Percentiles rank a stretch among this genome's conserved stretches.
These are phyloP conservation scores for Gnathonemus echidnorhynchus DNA, from an alignment of 2,113 vertebrate species.

Conservation along the genomic window DNA sequence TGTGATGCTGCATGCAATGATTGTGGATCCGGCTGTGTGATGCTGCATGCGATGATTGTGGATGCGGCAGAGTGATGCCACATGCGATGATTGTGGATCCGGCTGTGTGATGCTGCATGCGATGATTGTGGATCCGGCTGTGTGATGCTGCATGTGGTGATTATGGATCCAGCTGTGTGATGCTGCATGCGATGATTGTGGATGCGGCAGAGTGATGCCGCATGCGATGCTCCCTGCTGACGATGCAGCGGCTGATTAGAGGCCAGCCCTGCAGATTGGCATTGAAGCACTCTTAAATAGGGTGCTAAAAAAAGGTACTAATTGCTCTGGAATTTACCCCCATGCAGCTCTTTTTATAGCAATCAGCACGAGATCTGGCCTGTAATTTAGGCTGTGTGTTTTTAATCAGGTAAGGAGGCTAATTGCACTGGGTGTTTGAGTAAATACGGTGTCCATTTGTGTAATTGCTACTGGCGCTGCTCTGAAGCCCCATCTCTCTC, in stretches of 20 bases:
- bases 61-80: background rate
- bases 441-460: constrained; percentile 5
- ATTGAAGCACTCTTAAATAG: background rate
- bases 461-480: background rate
- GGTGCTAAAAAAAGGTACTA: background rate
- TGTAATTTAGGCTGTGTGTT: constrained; percentile 4
- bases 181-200: background rate
- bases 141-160: background rate
- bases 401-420: constrained; percentile 17
- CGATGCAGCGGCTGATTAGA: background rate
- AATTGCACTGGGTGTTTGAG: constrained; percentile 3
- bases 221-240: background rate
- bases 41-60: too few relatives aligned
- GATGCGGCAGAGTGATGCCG: background rate
- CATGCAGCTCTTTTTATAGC: background rate
- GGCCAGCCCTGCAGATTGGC: background rate
- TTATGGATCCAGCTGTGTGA: too few relatives aligned
- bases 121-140: too few relatives aligned
- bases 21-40: too few relatives aligned
- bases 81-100: too few relatives aligned
- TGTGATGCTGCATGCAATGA: background rate
- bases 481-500: background rate
- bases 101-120: background rate
- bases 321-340: background rate
- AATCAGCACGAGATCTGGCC: constrained; percentile 3